phyloP scores from a whole-genome alignment of 2,888 invertebrate genomes.

The Pachydiplax longipennis region DNA sequence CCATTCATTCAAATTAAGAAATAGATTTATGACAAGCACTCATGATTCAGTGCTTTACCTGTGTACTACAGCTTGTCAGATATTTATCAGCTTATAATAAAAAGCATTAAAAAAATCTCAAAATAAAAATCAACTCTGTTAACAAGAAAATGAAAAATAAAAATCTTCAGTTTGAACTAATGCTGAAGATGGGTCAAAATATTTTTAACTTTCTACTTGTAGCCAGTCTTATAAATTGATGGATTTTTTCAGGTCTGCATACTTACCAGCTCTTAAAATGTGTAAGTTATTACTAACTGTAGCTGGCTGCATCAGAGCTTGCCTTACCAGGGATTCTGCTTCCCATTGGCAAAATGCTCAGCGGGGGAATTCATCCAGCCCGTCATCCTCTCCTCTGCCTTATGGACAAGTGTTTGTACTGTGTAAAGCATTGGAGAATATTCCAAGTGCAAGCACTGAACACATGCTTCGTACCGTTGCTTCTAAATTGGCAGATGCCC shows the following conservation, averaged over 20 bases:
- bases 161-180: too few species aligned
- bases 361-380: slow-evolving; percentile 51
- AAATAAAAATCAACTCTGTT: too few species aligned
- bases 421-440: slow-evolving; percentile 83
- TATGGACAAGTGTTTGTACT: slow-evolving; percentile 66
- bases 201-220: too few species aligned
- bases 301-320: slow-evolving; percentile 80
- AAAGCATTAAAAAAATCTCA: too few species aligned
- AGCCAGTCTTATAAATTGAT: too few species aligned
- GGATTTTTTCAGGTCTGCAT: slow-evolving; percentile 73
- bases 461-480: slow-evolving; percentile 84
- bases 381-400: slow-evolving; percentile 50
- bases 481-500: slow-evolving; percentile 79
- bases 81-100: too few species aligned
- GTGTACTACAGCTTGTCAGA: too few species aligned
- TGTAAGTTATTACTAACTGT: slow-evolving; percentile 89
- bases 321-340: slow-evolving; percentile 63
- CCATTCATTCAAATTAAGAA: too few species aligned
- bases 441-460: slow-evolving; percentile 85
- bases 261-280: slow-evolving; percentile 85
- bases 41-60: too few species aligned
- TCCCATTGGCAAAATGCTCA: slow-evolving; percentile 59
- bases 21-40: too few species aligned
- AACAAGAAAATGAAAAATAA: too few species aligned
- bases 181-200: too few species aligned